Conservation (phyloP, 2,888 invertebrate species). For the Galeopsomyia nigrocyanea region DNA sequence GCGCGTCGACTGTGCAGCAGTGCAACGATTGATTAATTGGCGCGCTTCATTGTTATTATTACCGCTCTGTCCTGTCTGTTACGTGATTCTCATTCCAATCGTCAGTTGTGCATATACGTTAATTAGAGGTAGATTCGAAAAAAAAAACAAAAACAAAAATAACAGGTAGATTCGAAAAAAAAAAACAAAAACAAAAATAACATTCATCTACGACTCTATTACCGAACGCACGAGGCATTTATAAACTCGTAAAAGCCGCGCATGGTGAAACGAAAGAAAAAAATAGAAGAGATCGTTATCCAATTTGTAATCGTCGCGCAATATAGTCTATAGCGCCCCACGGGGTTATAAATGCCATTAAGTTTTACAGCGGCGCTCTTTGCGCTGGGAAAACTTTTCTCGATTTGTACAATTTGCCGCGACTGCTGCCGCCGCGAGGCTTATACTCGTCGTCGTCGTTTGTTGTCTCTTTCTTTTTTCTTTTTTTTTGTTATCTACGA, state of each 20-base stretch:
- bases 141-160: too few relatives aligned
- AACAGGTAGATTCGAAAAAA: too few relatives aligned
- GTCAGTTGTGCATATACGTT: too few relatives aligned
- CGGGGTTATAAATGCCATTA: constrained; percentile 18
- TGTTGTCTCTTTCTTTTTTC: too few relatives aligned
- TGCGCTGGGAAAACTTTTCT: constrained; percentile 24
- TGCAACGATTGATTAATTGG: constrained; percentile 38
- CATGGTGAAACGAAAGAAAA: background rate
- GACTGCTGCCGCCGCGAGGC: too few relatives aligned
- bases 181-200: too few relatives aligned
- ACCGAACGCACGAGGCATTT: constrained; percentile 4
- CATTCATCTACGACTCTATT: background rate
- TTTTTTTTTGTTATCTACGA: too few relatives aligned
- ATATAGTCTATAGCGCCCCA: background rate
- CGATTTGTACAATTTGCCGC: constrained; percentile 36
- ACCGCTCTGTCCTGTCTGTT: constrained; percentile 4
- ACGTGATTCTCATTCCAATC: too few relatives aligned
- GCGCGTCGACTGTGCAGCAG: too few relatives aligned
- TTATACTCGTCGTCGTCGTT: too few relatives aligned
- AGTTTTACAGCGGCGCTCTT: constrained; percentile 22
- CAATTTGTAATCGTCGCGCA: constrained; percentile 39
- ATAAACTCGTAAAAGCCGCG: constrained; percentile 32
- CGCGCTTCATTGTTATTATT: constrained; percentile 8
- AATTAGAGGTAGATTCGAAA: too few relatives aligned
- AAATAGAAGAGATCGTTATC: constrained; percentile 24